Evolutionary conservation across 1,140 invertebrate genomes (phyloP).

Genomic region (Drosophila sechellia): DNA sequence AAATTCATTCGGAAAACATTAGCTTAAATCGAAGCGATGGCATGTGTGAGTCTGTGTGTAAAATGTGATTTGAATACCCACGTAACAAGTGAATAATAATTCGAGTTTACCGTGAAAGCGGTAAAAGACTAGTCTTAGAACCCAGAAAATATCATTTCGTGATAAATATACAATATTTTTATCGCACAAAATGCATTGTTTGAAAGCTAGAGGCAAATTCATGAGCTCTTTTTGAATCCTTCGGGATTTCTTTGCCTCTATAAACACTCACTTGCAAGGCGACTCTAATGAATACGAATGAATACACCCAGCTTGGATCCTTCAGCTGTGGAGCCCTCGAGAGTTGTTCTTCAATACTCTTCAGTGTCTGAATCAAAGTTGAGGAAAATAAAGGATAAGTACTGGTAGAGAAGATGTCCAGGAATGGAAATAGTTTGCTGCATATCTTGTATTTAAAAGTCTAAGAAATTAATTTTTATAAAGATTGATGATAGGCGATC

Average conservation of each 20-base stretch:
- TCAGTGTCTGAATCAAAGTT: background rate
- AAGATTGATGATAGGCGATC: background rate
- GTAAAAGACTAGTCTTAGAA: background rate
- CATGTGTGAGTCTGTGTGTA: background rate
- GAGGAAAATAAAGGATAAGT: background rate
- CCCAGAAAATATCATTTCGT: background rate
- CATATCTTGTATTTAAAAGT: too few relatives aligned
- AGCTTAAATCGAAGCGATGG: slow-evolving; percentile 26
- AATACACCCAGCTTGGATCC: slow-evolving; percentile 25
- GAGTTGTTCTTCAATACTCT: slow-evolving; percentile 7
- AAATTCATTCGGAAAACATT: slow-evolving; percentile 42
- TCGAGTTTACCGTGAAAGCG: background rate
- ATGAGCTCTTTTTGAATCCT: background rate
- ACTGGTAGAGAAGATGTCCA: slow-evolving; percentile 4
- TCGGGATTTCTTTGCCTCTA: background rate
- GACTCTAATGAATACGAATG: slow-evolving; percentile 42
- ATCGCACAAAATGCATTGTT: background rate
- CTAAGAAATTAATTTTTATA: background rate
- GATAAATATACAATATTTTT: too few relatives aligned
- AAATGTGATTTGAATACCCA: slow-evolving; percentile 14
- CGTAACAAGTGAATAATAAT: slow-evolving; percentile 21
- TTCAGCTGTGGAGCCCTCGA: slow-evolving; percentile 13
- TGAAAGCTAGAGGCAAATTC: slow-evolving; percentile 5
- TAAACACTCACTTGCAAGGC: slow-evolving; percentile 1
- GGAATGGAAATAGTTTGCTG: background rate